Conservation (phyloP, 2,797 vertebrate genomes). For the Rhinogobio ventralis region DNA sequence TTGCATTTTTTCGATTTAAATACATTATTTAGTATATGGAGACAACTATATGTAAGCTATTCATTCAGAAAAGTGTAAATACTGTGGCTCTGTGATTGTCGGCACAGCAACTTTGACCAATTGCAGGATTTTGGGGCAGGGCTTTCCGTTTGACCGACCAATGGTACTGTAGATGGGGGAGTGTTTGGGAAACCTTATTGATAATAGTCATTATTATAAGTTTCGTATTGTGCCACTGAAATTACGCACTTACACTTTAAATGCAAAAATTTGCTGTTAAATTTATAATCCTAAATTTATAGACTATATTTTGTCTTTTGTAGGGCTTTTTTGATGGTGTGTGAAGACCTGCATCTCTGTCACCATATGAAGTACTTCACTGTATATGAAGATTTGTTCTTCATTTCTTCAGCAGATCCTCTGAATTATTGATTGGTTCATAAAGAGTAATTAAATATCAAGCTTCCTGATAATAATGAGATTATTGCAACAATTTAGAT, state of each 20-base stretch:
- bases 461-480: slow-evolving; percentile 53
- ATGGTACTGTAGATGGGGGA: not conserved
- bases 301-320: not conserved
- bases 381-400: slow-evolving; percentile 31
- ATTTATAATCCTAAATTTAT: not conserved
- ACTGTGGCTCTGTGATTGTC: not conserved
- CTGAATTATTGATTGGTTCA: slow-evolving; percentile 63
- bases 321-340: not conserved
- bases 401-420: slow-evolving; percentile 45
- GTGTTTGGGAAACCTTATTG: not conserved
- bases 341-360: not conserved
- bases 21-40: not conserved
- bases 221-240: not conserved
- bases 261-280: not conserved
- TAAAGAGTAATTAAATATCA: slow-evolving; percentile 63
- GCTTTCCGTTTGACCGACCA: not conserved
- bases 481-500: slow-evolving; percentile 52
- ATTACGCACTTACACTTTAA: not conserved
- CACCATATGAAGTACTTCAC: not conserved
- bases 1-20: not conserved
- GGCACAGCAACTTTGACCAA: not conserved
- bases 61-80: not conserved
- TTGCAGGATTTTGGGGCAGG: not conserved
- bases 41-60: not conserved
- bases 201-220: not conserved